Conservation (phyloP, 2,888 invertebrate genomes). For the Thymelicus acteon region DNA sequence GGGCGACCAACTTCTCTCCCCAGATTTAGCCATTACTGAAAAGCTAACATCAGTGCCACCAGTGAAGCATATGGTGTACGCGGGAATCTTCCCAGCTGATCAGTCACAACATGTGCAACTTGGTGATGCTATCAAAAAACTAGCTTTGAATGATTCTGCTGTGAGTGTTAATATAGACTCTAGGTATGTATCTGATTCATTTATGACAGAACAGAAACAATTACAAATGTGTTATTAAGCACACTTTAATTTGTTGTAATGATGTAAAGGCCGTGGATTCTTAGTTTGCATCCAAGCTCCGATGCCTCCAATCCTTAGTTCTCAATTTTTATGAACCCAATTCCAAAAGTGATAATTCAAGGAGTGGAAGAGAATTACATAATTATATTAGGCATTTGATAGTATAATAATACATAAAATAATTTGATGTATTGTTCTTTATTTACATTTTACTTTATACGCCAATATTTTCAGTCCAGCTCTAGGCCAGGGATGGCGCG, state of each 20-base stretch:
- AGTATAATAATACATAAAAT: no score
- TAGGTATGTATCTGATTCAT: slow-evolving; percentile 83
- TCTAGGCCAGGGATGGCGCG: slow-evolving; percentile 94
- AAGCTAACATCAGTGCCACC: slow-evolving; percentile 53
- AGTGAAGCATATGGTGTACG: slow-evolving; percentile 80
- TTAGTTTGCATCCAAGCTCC: no score
- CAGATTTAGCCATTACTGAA: slow-evolving; percentile 57
- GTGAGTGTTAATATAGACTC: slow-evolving; percentile 93
- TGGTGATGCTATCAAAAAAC: slow-evolving; percentile 93
- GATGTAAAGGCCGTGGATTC: no score
- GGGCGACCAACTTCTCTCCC: slow-evolving; percentile 70
- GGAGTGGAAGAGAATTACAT: no score
- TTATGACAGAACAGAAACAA: no score
- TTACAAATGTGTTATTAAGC: no score
- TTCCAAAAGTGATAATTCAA: no score
- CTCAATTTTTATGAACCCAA: no score
- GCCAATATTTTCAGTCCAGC: slow-evolving; percentile 87
- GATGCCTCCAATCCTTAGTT: no score
- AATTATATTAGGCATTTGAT: no score
- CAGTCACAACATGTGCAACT: slow-evolving; percentile 92
- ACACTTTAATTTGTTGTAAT: no score
- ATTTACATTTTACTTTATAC: background rate
- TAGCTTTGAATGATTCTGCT: slow-evolving; percentile 97
- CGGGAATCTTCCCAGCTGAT: slow-evolving; percentile 93
- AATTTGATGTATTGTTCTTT: no score